These are phyloP conservation scores for Emydura subglobosa DNA, from an alignment of 2,113 vertebrate genomes.

Conservation along the genomic window DNA sequence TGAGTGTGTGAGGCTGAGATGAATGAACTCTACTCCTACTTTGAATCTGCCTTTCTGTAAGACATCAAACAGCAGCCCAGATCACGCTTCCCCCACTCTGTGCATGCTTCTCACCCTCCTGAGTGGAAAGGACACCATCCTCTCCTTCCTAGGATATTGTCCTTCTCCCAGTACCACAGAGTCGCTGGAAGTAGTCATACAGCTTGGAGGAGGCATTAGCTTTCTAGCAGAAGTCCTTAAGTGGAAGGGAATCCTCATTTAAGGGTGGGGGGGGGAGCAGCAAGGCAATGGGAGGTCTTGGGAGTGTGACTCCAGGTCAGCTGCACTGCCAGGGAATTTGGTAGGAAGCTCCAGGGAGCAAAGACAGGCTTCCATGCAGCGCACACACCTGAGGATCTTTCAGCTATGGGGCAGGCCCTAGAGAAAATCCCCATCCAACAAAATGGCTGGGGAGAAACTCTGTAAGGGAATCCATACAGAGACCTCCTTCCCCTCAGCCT, in stretches of 20 bases:
- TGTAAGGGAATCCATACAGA: background rate
- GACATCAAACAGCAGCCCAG: background rate
- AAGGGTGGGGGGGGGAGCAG: rapidly evolving
- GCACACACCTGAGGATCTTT: background rate
- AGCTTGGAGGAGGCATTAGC: background rate
- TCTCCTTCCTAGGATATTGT: background rate
- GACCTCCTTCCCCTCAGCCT: background rate
- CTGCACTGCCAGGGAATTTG: background rate
- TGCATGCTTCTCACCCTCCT: background rate
- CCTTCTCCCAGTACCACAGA: background rate
- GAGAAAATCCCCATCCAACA: background rate
- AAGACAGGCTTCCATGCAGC: background rate
- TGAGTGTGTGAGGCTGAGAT: background rate
- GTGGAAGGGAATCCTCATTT: background rate
- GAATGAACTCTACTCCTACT: background rate
- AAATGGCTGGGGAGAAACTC: background rate
- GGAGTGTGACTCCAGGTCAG: background rate
- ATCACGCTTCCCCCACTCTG: background rate
- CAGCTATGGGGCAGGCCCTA: background rate
- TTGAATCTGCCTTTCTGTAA: background rate
- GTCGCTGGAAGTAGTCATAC: background rate
- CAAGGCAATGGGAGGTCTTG: background rate
- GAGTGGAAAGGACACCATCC: background rate
- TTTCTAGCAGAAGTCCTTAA: background rate
- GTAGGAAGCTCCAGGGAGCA: background rate